phyloP scores from a whole-genome alignment of 2,797 vertebrate genomes.

The Rhinichthys osculus region DNA sequence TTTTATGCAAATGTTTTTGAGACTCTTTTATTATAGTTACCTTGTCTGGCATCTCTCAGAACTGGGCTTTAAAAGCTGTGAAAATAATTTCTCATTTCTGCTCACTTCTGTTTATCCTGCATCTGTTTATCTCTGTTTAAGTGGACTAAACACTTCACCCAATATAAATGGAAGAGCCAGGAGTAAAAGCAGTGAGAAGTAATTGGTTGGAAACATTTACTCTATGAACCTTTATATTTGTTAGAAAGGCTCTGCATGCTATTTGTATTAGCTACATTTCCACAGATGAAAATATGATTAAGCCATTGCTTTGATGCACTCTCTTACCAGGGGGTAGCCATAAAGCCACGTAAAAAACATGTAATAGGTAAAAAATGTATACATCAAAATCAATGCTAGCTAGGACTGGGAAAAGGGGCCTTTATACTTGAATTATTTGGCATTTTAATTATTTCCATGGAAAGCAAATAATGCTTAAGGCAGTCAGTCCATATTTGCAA shows the following conservation, averaged over 20 bases:
- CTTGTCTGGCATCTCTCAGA: not conserved
- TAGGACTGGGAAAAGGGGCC: slow-evolving; percentile 55
- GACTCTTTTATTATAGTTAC: not conserved
- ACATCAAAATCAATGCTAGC: slow-evolving; percentile 67
- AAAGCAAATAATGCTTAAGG: slow-evolving; percentile 49
- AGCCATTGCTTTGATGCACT: slow-evolving; percentile 53
- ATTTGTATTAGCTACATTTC: slow-evolving; percentile 54
- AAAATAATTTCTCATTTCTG: not conserved
- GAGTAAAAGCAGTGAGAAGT: slow-evolving; percentile 33
- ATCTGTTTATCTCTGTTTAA: slow-evolving; percentile 38
- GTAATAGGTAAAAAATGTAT: slow-evolving; percentile 69
- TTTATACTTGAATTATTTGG: slow-evolving; percentile 70
- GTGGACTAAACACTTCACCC: slow-evolving; percentile 31
- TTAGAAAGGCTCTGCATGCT: slow-evolving; percentile 32
- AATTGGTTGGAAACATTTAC: slow-evolving; percentile 55
- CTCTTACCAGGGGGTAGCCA: slow-evolving; percentile 53
- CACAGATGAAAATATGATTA: slow-evolving; percentile 24
- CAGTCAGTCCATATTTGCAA: slow-evolving; percentile 60
- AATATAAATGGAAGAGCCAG: slow-evolving; percentile 20
- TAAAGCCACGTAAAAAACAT: slow-evolving; percentile 61
- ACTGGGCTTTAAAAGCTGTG: not conserved
- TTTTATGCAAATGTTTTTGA: not conserved
- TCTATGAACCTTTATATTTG: slow-evolving; percentile 45
- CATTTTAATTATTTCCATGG: slow-evolving; percentile 52
- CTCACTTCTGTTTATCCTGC: not conserved